phyloP scores from a whole-genome alignment of 2,888 invertebrate species.

The Chalcosyrphus nemorum region DNA sequence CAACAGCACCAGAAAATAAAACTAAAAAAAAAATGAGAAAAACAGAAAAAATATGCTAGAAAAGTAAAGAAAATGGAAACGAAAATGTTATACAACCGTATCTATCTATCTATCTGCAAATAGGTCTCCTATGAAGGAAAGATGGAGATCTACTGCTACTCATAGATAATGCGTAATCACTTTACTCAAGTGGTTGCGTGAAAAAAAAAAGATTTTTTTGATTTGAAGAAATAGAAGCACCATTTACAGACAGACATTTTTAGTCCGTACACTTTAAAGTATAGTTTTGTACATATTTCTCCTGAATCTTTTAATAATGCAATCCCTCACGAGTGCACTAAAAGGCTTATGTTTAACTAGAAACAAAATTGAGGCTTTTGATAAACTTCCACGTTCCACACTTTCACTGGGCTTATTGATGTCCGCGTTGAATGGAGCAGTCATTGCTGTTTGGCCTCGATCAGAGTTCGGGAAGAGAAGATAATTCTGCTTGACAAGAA shows the following conservation, averaged over 20 bases:
- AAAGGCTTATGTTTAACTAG: no score
- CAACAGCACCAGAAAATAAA: slow-evolving; percentile 52
- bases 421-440: no score
- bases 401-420: no score
- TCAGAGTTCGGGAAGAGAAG: no score
- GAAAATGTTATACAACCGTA: slow-evolving; percentile 62
- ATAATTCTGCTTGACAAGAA: no score
- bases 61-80: slow-evolving; percentile 56
- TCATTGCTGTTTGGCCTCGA: no score
- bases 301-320: no score
- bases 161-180: slow-evolving; percentile 41
- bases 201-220: slow-evolving; percentile 23
- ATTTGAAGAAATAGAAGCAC: neutral
- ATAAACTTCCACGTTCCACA: no score
- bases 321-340: no score
- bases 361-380: no score
- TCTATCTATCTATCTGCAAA: slow-evolving; percentile 57
- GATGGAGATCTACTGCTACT: slow-evolving; percentile 55
- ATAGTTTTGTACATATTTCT: no score
- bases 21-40: slow-evolving; percentile 6
- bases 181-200: neutral
- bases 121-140: slow-evolving; percentile 51
- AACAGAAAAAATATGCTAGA: neutral
- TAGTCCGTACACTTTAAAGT: neutral
- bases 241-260: slow-evolving; percentile 1